Percentiles rank a stretch among this genome's conserved stretches.
phyloP scores from a whole-genome alignment of 2,113 vertebrate genomes.

The Cyprinodon variegatus region DNA sequence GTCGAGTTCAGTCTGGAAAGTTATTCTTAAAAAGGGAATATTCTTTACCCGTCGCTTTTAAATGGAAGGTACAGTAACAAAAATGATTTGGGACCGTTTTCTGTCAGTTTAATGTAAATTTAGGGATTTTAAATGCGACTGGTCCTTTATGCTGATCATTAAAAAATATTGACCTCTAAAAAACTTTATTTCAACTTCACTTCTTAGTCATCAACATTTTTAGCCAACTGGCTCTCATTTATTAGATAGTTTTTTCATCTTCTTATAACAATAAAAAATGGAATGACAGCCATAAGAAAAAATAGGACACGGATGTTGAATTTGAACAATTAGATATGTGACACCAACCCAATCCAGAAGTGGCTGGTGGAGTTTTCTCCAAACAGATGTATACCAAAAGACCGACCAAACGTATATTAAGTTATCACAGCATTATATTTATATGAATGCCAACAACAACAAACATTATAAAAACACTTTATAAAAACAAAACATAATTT shows the following conservation, averaged over 20 bases:
- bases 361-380: no score
- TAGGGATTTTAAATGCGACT: slow-evolving; percentile 34
- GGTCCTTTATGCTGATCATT: slow-evolving; percentile 40
- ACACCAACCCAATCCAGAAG: no score
- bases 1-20: slow-evolving; percentile 20
- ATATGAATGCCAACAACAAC: no score
- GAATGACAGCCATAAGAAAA: neutral
- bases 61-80: slow-evolving; percentile 39
- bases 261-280: slow-evolving; percentile 16
- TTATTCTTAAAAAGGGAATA: slow-evolving; percentile 47
- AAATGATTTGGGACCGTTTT: slow-evolving; percentile 34
- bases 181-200: slow-evolving; percentile 22
- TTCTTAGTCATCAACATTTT: slow-evolving; percentile 20
- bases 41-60: slow-evolving; percentile 38
- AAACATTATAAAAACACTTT: no score
- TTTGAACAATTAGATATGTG: no score
- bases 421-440: no score
- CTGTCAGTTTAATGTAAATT: slow-evolving; percentile 42
- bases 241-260: slow-evolving; percentile 25
- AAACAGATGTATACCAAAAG: no score
- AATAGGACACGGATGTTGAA: neutral
- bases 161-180: slow-evolving; percentile 54
- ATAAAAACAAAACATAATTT: no score
- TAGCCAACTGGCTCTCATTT: slow-evolving; percentile 22
- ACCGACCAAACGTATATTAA: no score